These are phyloP conservation scores for Ceyx cyanopectus DNA, from an alignment of 2,113 vertebrate species.

Conservation along the genomic window DNA sequence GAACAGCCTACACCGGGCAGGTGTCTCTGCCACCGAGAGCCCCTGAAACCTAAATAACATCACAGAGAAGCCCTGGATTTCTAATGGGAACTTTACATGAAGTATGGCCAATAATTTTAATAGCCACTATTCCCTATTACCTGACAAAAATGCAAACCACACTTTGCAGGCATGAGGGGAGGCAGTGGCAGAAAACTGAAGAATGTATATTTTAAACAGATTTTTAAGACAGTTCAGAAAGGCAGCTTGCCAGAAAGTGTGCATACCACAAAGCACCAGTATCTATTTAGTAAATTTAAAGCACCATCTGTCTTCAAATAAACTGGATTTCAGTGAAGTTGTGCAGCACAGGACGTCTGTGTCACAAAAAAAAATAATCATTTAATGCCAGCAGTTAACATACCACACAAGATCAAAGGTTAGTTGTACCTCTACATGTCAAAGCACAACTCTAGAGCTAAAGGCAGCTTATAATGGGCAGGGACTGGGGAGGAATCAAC, in stretches of 20 bases:
- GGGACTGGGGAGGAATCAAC: background rate
- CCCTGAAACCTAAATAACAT: background rate
- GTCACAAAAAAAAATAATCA: background rate
- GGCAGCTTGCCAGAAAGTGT: background rate
- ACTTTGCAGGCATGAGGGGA: background rate
- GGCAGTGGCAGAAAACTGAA: background rate
- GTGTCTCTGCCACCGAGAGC: background rate
- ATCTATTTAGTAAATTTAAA: background rate
- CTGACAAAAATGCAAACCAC: background rate
- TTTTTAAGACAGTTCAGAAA: background rate
- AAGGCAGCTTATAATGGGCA: background rate
- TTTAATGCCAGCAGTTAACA: background rate
- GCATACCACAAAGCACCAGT: background rate
- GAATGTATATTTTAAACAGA: background rate
- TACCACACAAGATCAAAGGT: background rate
- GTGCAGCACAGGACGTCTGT: background rate
- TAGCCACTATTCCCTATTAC: background rate
- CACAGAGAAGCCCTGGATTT: background rate
- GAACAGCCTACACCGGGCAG: background rate
- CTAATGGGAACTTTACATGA: background rate
- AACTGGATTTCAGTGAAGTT: background rate
- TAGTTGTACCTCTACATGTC: accelerated
- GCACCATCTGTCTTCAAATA: background rate
- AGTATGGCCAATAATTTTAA: background rate
- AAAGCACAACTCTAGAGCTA: background rate